Conservation (phyloP, 2,797 vertebrate species). For the Chiroxiphia lanceolata region DNA sequence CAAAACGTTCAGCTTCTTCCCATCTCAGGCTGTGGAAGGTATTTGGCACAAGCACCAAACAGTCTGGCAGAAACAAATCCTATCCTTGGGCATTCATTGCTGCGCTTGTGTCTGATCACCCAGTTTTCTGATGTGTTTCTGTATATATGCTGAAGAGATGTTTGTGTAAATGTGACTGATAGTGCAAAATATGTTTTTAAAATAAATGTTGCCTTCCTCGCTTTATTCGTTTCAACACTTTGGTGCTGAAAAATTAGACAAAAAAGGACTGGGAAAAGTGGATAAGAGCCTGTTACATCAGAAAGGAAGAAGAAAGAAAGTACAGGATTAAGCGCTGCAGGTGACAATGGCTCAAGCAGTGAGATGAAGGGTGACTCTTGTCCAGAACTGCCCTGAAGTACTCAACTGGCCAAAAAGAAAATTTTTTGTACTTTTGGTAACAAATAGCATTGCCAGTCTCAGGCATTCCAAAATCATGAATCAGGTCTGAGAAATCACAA, state of each 20-base stretch:
- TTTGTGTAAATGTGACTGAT: neutral
- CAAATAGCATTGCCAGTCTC: neutral
- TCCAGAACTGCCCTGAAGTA: neutral
- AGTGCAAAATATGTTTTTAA: neutral
- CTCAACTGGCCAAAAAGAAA: neutral
- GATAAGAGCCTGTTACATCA: neutral
- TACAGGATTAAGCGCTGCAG: neutral
- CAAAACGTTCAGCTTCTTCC: neutral
- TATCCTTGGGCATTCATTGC: neutral
- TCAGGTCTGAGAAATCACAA: neutral
- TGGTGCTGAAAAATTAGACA: neutral
- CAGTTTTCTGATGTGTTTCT: neutral
- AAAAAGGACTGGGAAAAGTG: neutral
- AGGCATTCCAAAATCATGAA: neutral
- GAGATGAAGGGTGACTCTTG: neutral
- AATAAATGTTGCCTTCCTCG: neutral
- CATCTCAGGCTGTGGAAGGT: neutral
- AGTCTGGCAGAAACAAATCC: neutral
- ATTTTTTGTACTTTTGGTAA: neutral
- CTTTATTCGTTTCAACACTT: neutral
- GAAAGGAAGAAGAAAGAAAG: neutral
- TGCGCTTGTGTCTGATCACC: neutral
- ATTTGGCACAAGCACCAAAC: neutral
- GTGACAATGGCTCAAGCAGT: neutral
- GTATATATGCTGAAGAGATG: neutral